Base-by-base conservation (phyloP, 2,888 invertebrate species). In the Campaea margaritaria region DNA sequence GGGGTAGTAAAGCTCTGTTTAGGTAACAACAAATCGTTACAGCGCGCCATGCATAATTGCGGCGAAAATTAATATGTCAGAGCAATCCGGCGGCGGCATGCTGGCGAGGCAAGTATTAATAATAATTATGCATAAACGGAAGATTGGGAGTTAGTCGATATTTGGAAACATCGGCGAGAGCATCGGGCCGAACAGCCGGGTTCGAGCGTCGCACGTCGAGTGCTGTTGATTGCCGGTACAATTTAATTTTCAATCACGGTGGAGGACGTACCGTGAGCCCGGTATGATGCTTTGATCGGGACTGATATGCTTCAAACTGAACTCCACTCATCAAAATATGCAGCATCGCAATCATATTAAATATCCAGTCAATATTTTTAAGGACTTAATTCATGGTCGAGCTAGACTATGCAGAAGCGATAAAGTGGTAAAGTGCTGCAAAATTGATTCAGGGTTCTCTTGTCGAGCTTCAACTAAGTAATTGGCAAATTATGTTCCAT, bases 191-290 rank as follows among this genome's bases (percentile, higher is more conserved):
- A 5, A 5, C 21, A 12, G 28, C 48, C 9, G 11, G 12, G 54
- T 64, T 65, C 59, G 60, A 70, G 70, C 67, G 72, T 55, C 71
- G 68, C 67, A 65, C 66, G 64, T 48, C 58, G 69, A 62, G 68
- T 58, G 65, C 69, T 61, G 74, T 79, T 76, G 76, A 81, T 82
- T 76, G 79, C 70, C 73, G 71, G 79, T 72, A 79, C 77, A 83
- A 85, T 85, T 86, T 79, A 83, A 85, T 85, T 83, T 84, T 76
- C 83, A 80, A 81, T 83, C 76, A 78, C 65, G 73, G 61, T 74
- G 74, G 70, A 69, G 73, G 72, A 73, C 70, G 71, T 70, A 64
- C 65, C 64, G 13, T 41, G 45, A 14, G 28, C n/a, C 41, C 21
- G 14, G 49, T 8, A 36, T 27, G 15, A 4, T 11, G 27, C 58